These are phyloP conservation scores for Lysandra bellargus DNA, from an alignment of 2,888 invertebrate species.

Conservation along the genomic window DNA sequence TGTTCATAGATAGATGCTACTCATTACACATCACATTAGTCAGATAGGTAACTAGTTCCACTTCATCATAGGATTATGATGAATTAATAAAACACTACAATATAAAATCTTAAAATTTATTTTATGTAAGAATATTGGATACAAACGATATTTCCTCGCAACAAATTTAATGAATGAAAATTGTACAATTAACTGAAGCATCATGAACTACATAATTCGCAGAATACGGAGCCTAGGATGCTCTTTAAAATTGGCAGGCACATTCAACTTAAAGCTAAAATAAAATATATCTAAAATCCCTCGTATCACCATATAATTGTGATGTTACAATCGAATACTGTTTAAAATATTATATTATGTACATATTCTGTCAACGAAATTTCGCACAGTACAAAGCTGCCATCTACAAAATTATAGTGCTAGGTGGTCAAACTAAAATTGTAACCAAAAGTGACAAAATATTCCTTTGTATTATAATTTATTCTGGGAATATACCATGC, in stretches of 20 bases:
- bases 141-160: conserved; percentile 71
- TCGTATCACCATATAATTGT: conserved; percentile 63
- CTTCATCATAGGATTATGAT: too few species aligned
- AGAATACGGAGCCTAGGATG: conserved; percentile 47
- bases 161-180: conserved; percentile 73
- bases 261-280: conserved; percentile 62
- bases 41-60: background rate
- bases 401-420: conserved; percentile 36
- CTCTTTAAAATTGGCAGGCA: conserved; percentile 60
- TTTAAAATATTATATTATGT: conserved; percentile 41
- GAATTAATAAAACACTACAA: conserved; percentile 32
- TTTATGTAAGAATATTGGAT: conserved; percentile 74
- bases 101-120: conserved; percentile 60
- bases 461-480: conserved; percentile 66
- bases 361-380: conserved; percentile 38
- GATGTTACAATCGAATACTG: conserved; percentile 55
- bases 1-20: too few species aligned
- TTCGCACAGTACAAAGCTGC: conserved; percentile 39
- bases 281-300: conserved; percentile 61
- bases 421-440: conserved; percentile 49
- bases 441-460: conserved; percentile 55
- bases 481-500: conserved; percentile 72
- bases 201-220: conserved; percentile 47
- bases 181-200: conserved; percentile 69
- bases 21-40: too few species aligned